phyloP scores from a whole-genome alignment of 2,797 vertebrate species.

The Pachyuromys duprasi region DNA sequence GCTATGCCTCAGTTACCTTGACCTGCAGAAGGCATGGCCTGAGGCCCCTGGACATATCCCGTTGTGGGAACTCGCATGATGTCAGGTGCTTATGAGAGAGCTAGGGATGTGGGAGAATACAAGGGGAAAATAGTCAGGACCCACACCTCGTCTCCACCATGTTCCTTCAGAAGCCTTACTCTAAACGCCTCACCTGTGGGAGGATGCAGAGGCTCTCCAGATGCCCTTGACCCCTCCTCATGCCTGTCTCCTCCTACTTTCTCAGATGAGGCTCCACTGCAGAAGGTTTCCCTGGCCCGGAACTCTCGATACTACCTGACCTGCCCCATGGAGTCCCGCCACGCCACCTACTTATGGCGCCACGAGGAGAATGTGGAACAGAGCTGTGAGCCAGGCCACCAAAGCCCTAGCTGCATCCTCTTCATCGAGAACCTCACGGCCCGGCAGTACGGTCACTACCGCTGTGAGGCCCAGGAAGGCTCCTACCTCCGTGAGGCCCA shows the following conservation, averaged over 20 bases:
- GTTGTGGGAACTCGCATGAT: background rate
- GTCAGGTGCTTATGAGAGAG: background rate
- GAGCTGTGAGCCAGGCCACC: conserved; percentile 84
- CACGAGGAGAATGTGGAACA: conserved; percentile 82
- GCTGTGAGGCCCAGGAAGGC: conserved; percentile 84
- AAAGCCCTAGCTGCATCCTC: conserved; percentile 84
- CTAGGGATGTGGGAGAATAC: background rate
- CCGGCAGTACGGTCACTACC: conserved; percentile 83
- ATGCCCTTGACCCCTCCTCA: background rate
- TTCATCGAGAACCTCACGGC: conserved; percentile 86
- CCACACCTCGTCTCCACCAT: background rate
- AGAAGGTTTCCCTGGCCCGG: conserved; percentile 80
- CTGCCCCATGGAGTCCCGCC: conserved; percentile 88
- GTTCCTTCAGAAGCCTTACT: background rate
- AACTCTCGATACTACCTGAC: conserved; percentile 88
- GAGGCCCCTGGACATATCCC: background rate
- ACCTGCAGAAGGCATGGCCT: background rate
- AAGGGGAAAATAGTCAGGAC: background rate
- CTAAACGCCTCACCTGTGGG: background rate
- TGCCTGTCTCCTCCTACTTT: rapidly evolving
- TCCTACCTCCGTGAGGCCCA: conserved; percentile 80
- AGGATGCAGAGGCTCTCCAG: background rate
- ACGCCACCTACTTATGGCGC: conserved; percentile 87
- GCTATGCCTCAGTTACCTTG: background rate
- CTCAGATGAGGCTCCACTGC: conserved; percentile 65